Evolutionary conservation across 2,113 vertebrate genomes (phyloP).

Genomic region (Carlito syrichta): DNA sequence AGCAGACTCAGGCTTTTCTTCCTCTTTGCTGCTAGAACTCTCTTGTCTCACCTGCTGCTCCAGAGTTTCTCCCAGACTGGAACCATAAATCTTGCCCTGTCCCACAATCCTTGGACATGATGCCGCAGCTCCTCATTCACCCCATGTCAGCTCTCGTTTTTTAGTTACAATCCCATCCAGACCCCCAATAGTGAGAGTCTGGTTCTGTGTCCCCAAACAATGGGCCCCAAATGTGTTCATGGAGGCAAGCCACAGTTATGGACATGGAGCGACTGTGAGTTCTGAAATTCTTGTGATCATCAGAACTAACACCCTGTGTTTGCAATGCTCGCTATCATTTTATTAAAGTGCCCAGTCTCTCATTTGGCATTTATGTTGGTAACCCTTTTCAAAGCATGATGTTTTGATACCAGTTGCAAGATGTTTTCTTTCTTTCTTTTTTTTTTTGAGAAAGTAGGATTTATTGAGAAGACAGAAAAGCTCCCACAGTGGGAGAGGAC

Average conservation of each 20-base stretch:
- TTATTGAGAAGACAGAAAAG: too few relatives aligned
- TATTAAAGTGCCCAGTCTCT: not conserved
- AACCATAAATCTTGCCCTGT: too few relatives aligned
- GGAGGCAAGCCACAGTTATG: not conserved
- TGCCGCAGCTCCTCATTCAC: accelerated
- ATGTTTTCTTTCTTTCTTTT: too few relatives aligned
- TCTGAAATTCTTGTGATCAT: not conserved
- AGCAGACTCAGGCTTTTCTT: not conserved
- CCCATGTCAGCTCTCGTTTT: not conserved
- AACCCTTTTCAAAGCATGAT: not conserved
- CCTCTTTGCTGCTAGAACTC: not conserved
- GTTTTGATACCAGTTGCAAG: not conserved
- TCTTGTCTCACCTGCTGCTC: not conserved
- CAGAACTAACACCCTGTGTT: accelerated
- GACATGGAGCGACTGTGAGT: too few relatives aligned
- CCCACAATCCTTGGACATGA: accelerated
- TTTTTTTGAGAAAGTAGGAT: too few relatives aligned
- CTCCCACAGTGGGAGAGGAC: too few relatives aligned
- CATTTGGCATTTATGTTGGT: not conserved
- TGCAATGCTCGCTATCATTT: not conserved
- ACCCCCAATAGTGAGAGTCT: too few relatives aligned
- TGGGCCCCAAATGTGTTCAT: not conserved
- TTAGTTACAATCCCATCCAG: too few relatives aligned
- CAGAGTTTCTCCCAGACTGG: not conserved
- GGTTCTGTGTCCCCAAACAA: accelerated